Conservation (phyloP, 2,888 invertebrate species). For the Bedellia somnulentella region DNA sequence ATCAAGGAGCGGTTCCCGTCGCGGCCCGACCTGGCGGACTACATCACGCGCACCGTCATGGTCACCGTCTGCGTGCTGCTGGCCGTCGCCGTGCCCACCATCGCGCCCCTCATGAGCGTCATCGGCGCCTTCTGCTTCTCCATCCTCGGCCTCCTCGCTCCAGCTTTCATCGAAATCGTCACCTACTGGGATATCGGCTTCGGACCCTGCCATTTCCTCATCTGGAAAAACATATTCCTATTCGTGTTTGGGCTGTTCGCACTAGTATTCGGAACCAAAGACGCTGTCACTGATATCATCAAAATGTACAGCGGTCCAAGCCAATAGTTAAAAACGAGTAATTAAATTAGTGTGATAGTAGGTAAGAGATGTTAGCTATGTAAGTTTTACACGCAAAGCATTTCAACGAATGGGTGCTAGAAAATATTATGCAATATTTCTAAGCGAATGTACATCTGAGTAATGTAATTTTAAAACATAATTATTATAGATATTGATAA, state of each 20-base stretch:
- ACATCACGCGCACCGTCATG: constrained; percentile 69
- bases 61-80: constrained; percentile 70
- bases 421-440: too few relatives aligned
- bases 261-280: constrained; percentile 72
- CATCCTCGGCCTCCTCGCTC: constrained; percentile 85
- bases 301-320: constrained; percentile 14
- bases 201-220: constrained; percentile 70
- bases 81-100: constrained; percentile 85
- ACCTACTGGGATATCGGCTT: constrained; percentile 86
- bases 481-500: too few relatives aligned
- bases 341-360: constrained; percentile 3
- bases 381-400: too few relatives aligned
- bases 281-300: constrained; percentile 29
- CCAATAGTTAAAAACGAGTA: background rate
- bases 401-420: too few relatives aligned
- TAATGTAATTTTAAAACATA: too few relatives aligned
- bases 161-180: constrained; percentile 81
- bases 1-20: constrained; percentile 74
- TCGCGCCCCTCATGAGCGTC: constrained; percentile 86
- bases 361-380: too few relatives aligned
- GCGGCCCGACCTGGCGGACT: constrained; percentile 71
- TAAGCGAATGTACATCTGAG: too few relatives aligned
- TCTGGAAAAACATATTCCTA: constrained; percentile 79
- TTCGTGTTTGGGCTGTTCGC: constrained; percentile 77
- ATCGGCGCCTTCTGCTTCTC: constrained; percentile 95